Base-by-base conservation (phyloP, 2,888 invertebrate species). In the Ormyrus labotus region DNA sequence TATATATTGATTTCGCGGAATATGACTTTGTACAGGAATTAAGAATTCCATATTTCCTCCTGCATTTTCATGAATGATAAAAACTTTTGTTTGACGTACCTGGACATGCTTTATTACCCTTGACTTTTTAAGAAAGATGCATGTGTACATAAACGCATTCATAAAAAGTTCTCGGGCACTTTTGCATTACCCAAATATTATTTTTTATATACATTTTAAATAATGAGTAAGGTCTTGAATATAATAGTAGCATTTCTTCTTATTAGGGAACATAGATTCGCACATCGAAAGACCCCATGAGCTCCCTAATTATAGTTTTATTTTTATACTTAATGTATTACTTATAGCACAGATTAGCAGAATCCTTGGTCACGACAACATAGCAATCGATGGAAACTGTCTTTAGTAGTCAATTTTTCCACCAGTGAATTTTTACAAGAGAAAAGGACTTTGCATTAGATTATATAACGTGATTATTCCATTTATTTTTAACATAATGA, bases 21-120 rank as follows among this genome's bases (percentile, higher is more conserved):
- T 81, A 85, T 78, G 80, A 63, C 81, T 86, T 84, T 86, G 84
- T 86, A 86, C 85, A 85, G 81, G 84, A 85, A 82, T 83, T 83
- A 85, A 83, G 63, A 64, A 57, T 83, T 80, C 84, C 75, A 81
- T 76, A 57, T 70, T 83, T 83, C 64, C 71, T n/a, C 13, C 69
- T 80, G 79, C 63, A 60, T 48, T 10, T 10, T 48, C 69, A 70
- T 48, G 11, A 7, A 10, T 4, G 2, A 34, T 34, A 34, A 34
- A 34, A 34, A 34, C 34, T 34, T 34, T 34, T 34, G 4, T 34
- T 34, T 34, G 34, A 34, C 34, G 34, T 34, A 34, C 34, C 4
- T 34, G 34, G 34, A 34, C 34, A 34, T 34, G 34, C 34, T 34
- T 34, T 34, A 34, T 34, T 34, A 34, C 34, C 34, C 34, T 34